Evolutionary conservation across 2,797 vertebrate genomes (phyloP), one percentile per base, ranked within the genome.

Genomic region (Hoplostethus mediterraneus): DNA sequence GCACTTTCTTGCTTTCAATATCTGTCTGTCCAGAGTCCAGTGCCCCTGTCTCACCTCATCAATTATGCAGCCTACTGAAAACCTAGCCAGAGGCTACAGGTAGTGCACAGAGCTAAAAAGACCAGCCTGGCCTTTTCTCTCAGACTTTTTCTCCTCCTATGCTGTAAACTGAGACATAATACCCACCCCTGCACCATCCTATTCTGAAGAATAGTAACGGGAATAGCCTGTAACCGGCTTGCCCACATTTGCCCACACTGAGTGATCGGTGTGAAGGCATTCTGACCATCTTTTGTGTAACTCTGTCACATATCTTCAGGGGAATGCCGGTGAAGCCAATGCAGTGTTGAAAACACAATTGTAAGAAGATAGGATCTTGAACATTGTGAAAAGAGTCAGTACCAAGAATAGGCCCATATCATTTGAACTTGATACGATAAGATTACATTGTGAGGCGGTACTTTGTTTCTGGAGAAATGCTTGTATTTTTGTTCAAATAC

Each of bases 31-130:
- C 86, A 88, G 85, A 76, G 55, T 69, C 70, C 60, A 17, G 67
- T 81, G 82, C 89, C 83, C 76, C 82, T 36, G 68, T 63, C 70
- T 86, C 66, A 73, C 73, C 82, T 87, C 51, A 83, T 91, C 92
- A 87, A 90, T 88, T 87, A 88, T 77, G 79, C 81, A 73, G 69
- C 62, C 57, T 17, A 55, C 67, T 79, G 88, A 88, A 92, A 86
- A 73, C 71, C 71, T 79, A 79, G 81, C 87, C 73, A 63, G 73
- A 75, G 81, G 81, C 83, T 83, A 73, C 78, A 90, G 85, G 81
- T 87, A 66, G 28, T 48, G 68, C 63, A 28, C 64, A 66, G 71
- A 82, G 61, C 71, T 60, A 53, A 71, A 78, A 83, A 79, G 73
- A 81, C 71, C 69, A 72, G 63, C 30, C 59, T 65, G 51, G 42